Evolutionary conservation across 2,797 vertebrate species (phyloP).

Genomic region (Macropodus opercularis): DNA sequence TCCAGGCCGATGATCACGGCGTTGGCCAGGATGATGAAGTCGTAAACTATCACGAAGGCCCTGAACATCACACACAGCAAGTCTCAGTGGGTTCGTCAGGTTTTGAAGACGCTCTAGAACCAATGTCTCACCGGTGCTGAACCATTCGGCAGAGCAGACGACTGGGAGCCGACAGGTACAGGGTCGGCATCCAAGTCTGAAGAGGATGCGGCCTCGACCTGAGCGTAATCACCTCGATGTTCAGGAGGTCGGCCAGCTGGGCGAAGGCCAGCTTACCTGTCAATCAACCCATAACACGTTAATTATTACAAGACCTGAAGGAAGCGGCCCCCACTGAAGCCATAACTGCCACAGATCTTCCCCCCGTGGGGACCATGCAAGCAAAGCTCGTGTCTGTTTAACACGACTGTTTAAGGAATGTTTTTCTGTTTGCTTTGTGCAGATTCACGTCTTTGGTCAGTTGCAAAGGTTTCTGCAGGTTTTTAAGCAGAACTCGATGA

Average conservation of each 20-base stretch:
- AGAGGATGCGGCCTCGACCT: constrained; percentile 87
- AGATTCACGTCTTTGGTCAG: not conserved
- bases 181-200: constrained; percentile 68
- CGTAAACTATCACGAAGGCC: constrained; percentile 87
- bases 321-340: too few species aligned
- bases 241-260: constrained; percentile 91
- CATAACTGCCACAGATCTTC: too few species aligned
- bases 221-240: constrained; percentile 89
- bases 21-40: constrained; percentile 91
- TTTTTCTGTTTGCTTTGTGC: too few species aligned
- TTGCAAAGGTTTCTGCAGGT: not conserved
- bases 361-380: too few species aligned
- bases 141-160: constrained; percentile 81
- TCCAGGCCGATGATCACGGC: constrained; percentile 93
- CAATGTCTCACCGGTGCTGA: constrained; percentile 83
- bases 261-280: constrained; percentile 89
- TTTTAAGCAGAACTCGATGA: constrained; percentile 4
- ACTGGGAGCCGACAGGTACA: constrained; percentile 84
- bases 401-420: too few species aligned
- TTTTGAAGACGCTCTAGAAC: too few species aligned
- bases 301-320: too few species aligned
- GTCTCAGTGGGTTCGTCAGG: too few species aligned
- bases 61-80: too few species aligned
- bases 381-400: too few species aligned
- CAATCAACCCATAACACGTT: not conserved